phyloP scores from a whole-genome alignment of 2,888 invertebrate species.

The Diarsia rubi region DNA sequence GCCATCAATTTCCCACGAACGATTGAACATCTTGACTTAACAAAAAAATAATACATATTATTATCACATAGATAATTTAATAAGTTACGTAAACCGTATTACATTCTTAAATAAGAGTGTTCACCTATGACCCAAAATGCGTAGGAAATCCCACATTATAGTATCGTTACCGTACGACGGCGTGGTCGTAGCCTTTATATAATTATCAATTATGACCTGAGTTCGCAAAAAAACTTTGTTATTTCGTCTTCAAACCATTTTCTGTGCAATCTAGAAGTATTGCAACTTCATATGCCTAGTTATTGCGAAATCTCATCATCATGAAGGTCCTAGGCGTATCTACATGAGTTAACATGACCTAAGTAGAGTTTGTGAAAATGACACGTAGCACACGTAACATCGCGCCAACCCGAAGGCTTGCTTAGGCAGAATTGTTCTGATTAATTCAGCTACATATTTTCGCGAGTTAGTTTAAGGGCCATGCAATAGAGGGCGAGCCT shows the following conservation, averaged over 20 bases:
- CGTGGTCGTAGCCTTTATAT: constrained; percentile 26
- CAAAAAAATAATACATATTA: constrained; percentile 17
- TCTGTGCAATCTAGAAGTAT: constrained; percentile 36
- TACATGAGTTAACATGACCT: not conserved
- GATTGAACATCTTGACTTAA: not conserved
- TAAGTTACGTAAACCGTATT: constrained; percentile 34
- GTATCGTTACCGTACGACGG: too few species aligned
- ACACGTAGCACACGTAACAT: not conserved
- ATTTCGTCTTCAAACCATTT: constrained; percentile 17
- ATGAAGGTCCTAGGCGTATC: not conserved
- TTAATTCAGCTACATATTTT: too few species aligned
- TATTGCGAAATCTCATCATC: constrained; percentile 38
- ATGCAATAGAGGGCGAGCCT: too few species aligned
- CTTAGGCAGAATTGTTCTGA: too few species aligned
- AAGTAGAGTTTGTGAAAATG: not conserved
- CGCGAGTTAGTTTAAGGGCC: too few species aligned
- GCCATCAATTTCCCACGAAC: constrained; percentile 34
- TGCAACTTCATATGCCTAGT: constrained; percentile 21
- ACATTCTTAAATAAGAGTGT: constrained; percentile 50
- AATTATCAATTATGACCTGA: constrained; percentile 35
- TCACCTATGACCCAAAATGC: constrained; percentile 78
- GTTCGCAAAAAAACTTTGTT: constrained; percentile 31
- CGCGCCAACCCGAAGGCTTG: too few species aligned
- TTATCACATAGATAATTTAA: constrained; percentile 18
- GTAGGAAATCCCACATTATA: constrained; percentile 81